These are phyloP conservation scores for Intellagama lesueurii DNA, from an alignment of 2,797 vertebrate genomes.

Conservation along the genomic window DNA sequence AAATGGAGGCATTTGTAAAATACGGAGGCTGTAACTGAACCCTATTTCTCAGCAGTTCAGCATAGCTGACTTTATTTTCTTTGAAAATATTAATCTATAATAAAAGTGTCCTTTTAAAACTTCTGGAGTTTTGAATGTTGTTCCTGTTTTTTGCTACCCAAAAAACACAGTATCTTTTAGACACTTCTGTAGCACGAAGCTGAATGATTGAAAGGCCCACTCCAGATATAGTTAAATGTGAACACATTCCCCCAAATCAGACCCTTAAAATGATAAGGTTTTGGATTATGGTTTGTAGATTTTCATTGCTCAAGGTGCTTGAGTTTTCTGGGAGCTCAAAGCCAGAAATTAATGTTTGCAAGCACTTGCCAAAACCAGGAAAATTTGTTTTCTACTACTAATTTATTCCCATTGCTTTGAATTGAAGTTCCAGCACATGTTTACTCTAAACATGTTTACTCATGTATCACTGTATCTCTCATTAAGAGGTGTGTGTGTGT, in stretches of 20 bases:
- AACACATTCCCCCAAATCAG: background rate
- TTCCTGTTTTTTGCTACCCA: background rate
- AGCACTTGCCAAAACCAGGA: background rate
- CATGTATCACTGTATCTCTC: background rate
- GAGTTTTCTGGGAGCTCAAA: too few relatives aligned
- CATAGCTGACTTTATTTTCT: slow-evolving; percentile 67
- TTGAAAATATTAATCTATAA: slow-evolving; percentile 59
- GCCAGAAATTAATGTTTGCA: too few relatives aligned
- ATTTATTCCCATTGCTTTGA: background rate
- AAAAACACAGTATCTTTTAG: background rate
- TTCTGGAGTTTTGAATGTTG: background rate
- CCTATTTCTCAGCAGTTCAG: slow-evolving; percentile 58
- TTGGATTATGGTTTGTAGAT: background rate
- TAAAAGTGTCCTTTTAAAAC: slow-evolving; percentile 62
- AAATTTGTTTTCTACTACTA: background rate
- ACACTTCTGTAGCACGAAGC: background rate
- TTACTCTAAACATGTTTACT: background rate
- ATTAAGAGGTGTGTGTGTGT: background rate
- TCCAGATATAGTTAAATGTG: background rate
- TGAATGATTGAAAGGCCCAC: background rate
- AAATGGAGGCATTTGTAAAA: slow-evolving; percentile 66
- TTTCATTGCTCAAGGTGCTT: too few relatives aligned
- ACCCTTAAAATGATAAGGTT: background rate
- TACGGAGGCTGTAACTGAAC: slow-evolving; percentile 67
- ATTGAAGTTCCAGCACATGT: background rate